Percentiles rank a stretch among this genome's conserved stretches.
Conservation (phyloP, 2,797 vertebrate species). For the Selene dorsalis region DNA sequence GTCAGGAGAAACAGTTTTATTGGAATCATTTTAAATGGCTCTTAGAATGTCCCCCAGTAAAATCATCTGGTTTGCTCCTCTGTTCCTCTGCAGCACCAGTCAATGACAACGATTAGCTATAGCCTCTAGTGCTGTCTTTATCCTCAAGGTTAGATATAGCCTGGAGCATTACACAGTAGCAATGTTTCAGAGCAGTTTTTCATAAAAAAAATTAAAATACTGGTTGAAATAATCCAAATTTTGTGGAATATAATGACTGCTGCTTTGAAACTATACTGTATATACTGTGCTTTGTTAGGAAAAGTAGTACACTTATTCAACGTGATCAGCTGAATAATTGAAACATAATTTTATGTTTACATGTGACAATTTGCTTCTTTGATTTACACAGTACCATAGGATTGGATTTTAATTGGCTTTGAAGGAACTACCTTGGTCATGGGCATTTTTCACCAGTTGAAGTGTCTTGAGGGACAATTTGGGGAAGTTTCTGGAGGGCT, state of each 20-base stretch:
- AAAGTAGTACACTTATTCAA: neutral
- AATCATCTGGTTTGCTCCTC: conserved; percentile 49
- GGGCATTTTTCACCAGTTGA: too few species aligned
- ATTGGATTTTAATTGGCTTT: neutral
- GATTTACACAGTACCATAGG: neutral
- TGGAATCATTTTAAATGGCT: conserved; percentile 39
- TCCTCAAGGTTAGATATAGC: conserved; percentile 78
- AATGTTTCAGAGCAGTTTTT: conserved; percentile 36
- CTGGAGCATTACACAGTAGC: conserved; percentile 57
- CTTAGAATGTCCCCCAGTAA: conserved; percentile 63
- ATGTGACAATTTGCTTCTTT: neutral
- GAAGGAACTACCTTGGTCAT: neutral
- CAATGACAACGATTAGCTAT: conserved; percentile 77
- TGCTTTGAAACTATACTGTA: neutral
- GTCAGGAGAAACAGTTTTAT: conserved; percentile 38
- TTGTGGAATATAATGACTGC: conserved; percentile 14
- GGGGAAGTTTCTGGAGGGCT: neutral
- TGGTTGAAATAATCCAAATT: conserved; percentile 26
- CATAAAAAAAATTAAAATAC: conserved; percentile 46
- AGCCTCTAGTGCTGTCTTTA: conserved; percentile 66
- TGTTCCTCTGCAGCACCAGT: conserved; percentile 61
- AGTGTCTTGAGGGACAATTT: neutral
- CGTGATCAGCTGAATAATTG: neutral
- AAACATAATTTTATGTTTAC: neutral
- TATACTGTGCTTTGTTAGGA: neutral